These are phyloP conservation scores for Eristalinus aeneus DNA, from an alignment of 2,888 invertebrate genomes.

Conservation along the genomic window DNA sequence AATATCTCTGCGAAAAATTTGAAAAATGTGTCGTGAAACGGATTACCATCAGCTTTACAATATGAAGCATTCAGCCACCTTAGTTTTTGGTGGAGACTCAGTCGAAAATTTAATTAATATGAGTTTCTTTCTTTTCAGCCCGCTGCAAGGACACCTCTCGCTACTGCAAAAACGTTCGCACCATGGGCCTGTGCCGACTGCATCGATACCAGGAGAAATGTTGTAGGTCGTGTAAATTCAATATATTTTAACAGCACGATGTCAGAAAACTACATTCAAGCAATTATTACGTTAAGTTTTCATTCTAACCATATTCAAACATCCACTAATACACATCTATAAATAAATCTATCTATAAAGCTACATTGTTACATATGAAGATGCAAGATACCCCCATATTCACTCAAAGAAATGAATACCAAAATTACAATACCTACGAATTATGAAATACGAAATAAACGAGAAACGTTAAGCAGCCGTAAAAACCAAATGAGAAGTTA, in stretches of 20 bases:
- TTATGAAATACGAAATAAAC: constrained; percentile 13
- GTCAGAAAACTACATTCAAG: constrained; percentile 38
- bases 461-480: constrained; percentile 4
- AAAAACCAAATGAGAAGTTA: constrained; percentile 43
- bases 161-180: constrained; percentile 92
- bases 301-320: constrained; percentile 33
- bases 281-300: constrained; percentile 50
- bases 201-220: constrained; percentile 92
- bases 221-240: constrained; percentile 88
- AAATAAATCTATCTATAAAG: constrained; percentile 42
- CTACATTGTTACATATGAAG: constrained; percentile 40
- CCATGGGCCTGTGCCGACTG: constrained; percentile 93
- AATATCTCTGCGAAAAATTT: no score
- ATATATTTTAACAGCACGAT: constrained; percentile 60
- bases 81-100: not conserved
- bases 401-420: constrained; percentile 24
- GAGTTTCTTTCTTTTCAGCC: constrained; percentile 73
- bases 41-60: no score
- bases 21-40: no score
- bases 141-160: constrained; percentile 91
- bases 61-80: not conserved
- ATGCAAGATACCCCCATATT: constrained; percentile 29
- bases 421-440: constrained; percentile 16
- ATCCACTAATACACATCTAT: constrained; percentile 32
- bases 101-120: not conserved